Conservation (phyloP, 2,113 vertebrate species). For the Gymnarchus niloticus region DNA sequence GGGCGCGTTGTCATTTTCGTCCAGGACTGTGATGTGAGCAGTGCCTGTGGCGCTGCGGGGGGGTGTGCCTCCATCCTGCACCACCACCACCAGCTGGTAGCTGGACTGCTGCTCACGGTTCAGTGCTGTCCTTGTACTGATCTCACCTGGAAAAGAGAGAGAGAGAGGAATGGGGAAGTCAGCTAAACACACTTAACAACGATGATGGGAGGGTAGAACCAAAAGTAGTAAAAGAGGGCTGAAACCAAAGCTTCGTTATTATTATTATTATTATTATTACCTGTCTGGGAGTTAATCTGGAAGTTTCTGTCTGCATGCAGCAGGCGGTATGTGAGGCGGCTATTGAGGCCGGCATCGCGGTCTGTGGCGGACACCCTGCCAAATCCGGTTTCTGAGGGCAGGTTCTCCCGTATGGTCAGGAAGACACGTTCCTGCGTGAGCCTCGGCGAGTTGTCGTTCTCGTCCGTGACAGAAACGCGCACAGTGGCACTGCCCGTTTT, state of each 20-base stretch:
- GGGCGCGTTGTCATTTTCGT: slow-evolving; percentile 89
- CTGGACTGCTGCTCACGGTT: slow-evolving; percentile 90
- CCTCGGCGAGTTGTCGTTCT: slow-evolving; percentile 87
- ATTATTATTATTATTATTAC: slow-evolving; percentile 50
- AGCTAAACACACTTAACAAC: neutral
- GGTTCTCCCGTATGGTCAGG: slow-evolving; percentile 83
- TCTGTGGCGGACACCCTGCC: slow-evolving; percentile 81
- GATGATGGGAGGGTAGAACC: neutral
- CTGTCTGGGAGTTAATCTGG: slow-evolving; percentile 85
- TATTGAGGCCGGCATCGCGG: slow-evolving; percentile 82
- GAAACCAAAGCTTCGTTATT: neutral
- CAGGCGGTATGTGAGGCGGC: slow-evolving; percentile 81
- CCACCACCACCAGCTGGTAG: slow-evolving; percentile 84
- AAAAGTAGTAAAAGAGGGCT: no score
- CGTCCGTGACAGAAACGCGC: slow-evolving; percentile 78
- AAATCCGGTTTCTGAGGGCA: slow-evolving; percentile 72
- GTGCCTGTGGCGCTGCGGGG: slow-evolving; percentile 86
- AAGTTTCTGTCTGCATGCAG: slow-evolving; percentile 74
- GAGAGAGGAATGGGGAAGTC: neutral
- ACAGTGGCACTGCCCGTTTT: slow-evolving; percentile 82
- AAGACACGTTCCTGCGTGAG: slow-evolving; percentile 89
- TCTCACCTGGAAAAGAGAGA: slow-evolving; percentile 68
- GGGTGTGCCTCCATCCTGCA: slow-evolving; percentile 85
- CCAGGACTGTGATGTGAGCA: slow-evolving; percentile 79
- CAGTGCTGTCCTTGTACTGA: slow-evolving; percentile 76